Conservation (phyloP, 2,113 vertebrate species). For the Sturnus vulgaris region DNA sequence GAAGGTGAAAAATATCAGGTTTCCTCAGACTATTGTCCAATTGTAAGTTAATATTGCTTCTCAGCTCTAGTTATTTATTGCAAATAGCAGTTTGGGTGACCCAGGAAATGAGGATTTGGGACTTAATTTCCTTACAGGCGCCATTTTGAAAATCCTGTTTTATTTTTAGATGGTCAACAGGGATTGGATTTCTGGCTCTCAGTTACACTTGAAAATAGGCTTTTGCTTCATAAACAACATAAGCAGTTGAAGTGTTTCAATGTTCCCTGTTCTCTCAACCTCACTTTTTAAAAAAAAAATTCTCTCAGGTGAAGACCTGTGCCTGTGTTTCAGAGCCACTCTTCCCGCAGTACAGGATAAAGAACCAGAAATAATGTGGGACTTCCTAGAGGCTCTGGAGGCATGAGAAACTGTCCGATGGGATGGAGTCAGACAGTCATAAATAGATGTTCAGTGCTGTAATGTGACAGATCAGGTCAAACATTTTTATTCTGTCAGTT, state of each 20-base stretch:
- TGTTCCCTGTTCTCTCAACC: background rate
- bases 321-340: background rate
- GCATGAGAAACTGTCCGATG: background rate
- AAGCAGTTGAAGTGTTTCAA: background rate
- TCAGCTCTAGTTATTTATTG: background rate
- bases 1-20: background rate
- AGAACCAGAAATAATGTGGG: background rate
- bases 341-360: background rate
- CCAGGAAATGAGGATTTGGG: background rate
- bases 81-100: background rate
- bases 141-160: background rate
- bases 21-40: background rate
- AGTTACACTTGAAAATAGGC: background rate
- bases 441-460: background rate
- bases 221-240: background rate
- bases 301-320: background rate
- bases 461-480: constrained; percentile 63
- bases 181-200: background rate
- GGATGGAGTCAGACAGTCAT: constrained; percentile 34
- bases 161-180: background rate
- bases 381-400: background rate
- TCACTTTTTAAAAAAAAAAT: background rate
- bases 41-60: background rate
- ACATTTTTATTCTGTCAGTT: constrained; percentile 58
- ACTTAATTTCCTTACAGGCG: background rate